A percentile compares a stretch with the other conserved stretches of the same genome.
These are phyloP conservation scores for Unio delphinus DNA, from an alignment of 2,888 invertebrate genomes.

Conservation along the genomic window DNA sequence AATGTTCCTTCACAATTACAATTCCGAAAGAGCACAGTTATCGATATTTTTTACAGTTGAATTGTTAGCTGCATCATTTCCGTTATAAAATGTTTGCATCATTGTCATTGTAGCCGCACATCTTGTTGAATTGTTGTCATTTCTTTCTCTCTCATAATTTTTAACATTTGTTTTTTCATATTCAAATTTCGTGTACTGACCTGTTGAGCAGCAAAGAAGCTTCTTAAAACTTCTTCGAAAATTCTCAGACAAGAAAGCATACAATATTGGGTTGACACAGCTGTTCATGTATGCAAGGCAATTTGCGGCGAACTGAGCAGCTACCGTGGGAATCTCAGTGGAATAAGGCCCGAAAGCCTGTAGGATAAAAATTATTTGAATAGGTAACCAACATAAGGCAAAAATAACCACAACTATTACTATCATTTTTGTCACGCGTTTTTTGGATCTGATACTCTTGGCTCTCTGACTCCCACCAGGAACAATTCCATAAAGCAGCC, in stretches of 20 bases:
- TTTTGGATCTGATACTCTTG: constrained; percentile 86
- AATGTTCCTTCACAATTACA: too few relatives aligned
- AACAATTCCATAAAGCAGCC: constrained; percentile 84
- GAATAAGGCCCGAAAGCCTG: constrained; percentile 83
- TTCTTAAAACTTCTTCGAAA: constrained; percentile 88
- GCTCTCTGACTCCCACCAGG: constrained; percentile 82
- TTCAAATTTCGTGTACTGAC: constrained; percentile 46
- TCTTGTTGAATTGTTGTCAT: too few relatives aligned
- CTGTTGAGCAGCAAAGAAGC: constrained; percentile 63
- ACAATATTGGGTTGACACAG: constrained; percentile 94
- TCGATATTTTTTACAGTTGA: too few relatives aligned
- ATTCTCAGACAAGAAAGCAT: constrained; percentile 94
- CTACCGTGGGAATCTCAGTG: constrained; percentile 75
- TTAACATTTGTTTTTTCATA: constrained; percentile 59
- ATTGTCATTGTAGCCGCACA: too few relatives aligned
- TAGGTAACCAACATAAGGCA: constrained; percentile 94
- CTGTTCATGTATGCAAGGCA: constrained; percentile 89
- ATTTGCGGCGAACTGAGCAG: constrained; percentile 67
- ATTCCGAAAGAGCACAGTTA: too few relatives aligned
- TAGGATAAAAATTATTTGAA: constrained; percentile 81
- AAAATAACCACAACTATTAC: constrained; percentile 92
- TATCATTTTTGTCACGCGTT: constrained; percentile 92
- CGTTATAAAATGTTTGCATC: too few relatives aligned
- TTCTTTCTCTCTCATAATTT: too few relatives aligned
- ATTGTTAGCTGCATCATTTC: too few relatives aligned